These are phyloP conservation scores for Orthonychiurus folsomi DNA, from an alignment of 2,888 invertebrate genomes.

Conservation along the genomic window DNA sequence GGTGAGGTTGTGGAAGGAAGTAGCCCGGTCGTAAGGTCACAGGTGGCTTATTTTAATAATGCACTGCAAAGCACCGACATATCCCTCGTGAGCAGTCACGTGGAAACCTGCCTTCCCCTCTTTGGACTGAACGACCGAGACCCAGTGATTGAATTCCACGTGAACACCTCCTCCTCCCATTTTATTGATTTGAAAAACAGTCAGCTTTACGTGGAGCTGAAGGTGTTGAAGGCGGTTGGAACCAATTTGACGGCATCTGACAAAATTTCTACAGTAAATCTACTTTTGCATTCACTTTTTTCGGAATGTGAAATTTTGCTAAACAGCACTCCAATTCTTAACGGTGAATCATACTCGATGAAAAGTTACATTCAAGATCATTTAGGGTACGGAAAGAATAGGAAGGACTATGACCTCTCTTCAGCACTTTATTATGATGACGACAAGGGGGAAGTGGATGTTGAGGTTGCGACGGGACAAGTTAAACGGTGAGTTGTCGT, in stretches of 20 bases:
- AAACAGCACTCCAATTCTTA: neutral
- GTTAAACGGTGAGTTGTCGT: neutral
- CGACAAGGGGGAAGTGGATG: neutral
- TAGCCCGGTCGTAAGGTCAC: neutral
- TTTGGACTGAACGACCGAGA: neutral
- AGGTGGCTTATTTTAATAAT: neutral
- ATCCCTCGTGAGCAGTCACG: neutral
- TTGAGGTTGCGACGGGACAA: neutral
- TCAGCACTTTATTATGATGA: neutral
- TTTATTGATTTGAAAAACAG: slow-evolving; percentile 1
- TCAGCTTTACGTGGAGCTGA: neutral
- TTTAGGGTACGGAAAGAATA: neutral
- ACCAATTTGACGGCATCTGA: neutral
- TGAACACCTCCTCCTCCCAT: neutral
- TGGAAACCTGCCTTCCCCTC: neutral
- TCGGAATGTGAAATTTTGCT: slow-evolving; percentile 1
- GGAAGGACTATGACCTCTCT: neutral
- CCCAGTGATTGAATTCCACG: neutral
- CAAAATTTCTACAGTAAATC: neutral
- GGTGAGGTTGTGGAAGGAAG: neutral
- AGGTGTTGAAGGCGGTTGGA: neutral
- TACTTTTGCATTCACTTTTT: neutral
- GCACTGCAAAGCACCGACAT: neutral
- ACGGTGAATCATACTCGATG: neutral
- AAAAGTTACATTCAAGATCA: neutral